Evolutionary conservation across 1,140 invertebrate genomes (phyloP), one percentile per base, ranked within the genome.

Genomic region (Ptiloglossa arizonensis): DNA sequence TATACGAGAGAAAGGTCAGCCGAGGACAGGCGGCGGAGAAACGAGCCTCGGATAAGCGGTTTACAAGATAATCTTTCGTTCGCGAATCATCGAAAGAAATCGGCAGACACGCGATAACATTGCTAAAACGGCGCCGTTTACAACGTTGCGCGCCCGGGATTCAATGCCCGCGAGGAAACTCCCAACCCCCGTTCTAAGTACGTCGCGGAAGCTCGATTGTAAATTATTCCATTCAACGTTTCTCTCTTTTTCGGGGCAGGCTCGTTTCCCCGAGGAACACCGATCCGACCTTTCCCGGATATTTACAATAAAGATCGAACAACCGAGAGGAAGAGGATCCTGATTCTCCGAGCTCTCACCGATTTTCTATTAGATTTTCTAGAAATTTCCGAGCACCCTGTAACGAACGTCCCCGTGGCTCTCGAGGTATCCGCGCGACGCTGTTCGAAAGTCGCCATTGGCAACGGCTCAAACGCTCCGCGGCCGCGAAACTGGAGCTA

Each of bases 61-160:
- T 69, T 76, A 76, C 66, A 69, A 76, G 66, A 76, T 76, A 76
- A 74, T 74, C 71, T 67, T 19, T 44, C 19, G 29, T 24, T 32
- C 50, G 72, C 62, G 62, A 52, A 67, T 74, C 41, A 56, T 74
- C 50, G 50, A 67, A 67, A 13, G 60, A 67, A 74, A 56, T 74
- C 62, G 72, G 32, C 57, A 19, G n/a, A 35, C 38, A 6, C 54
- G n/a, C 52, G 17, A 56, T 57, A 48, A 70, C 60, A 27, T 32
- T 27, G 22, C 24, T 29, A 9, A 15, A 41, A 63, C 59, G 22
- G 17, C 60, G 35, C 13, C 15, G n/a, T 27, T 56, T 44, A n/a
- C 32, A 48, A 17, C 50, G 27, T 5, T 27, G 0, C 17, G 52
- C 15, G n/a, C n/a, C n/a, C 15, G n/a, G 46, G 41, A 72, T 63